Percentiles rank a stretch among this genome's conserved stretches.
Conservation (phyloP, 2,888 invertebrate genomes). For the Uloborus plumipes region DNA sequence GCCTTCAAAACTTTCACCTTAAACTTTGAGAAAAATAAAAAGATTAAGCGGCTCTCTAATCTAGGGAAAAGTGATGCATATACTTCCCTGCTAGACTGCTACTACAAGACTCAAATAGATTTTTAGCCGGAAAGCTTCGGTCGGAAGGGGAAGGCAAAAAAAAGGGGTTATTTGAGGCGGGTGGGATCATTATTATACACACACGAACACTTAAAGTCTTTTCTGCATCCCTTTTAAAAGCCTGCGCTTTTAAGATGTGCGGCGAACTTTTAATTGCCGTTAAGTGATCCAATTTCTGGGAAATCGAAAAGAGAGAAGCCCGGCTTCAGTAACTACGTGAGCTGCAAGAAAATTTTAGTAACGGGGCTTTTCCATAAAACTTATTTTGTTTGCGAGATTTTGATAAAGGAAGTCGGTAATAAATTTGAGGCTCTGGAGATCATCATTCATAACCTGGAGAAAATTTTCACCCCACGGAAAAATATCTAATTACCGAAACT, state of each 20-base stretch:
- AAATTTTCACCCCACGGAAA: slow-evolving; percentile 7
- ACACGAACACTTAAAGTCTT: neutral
- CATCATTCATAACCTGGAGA: slow-evolving; percentile 8
- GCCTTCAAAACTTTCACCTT: neutral
- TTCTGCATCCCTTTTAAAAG: slow-evolving; percentile 1
- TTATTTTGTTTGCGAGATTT: slow-evolving; percentile 10
- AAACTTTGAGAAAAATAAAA: neutral
- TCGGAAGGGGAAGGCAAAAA: neutral
- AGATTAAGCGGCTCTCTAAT: neutral
- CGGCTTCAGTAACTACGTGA: neutral
- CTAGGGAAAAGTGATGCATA: neutral
- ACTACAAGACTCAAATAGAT: slow-evolving; percentile 5
- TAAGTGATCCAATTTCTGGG: slow-evolving; percentile 45
- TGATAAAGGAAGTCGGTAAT: slow-evolving; percentile 14
- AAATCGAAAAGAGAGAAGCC: neutral
- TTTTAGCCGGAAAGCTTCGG: neutral
- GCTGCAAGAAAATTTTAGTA: slow-evolving; percentile 23
- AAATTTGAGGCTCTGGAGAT: slow-evolving; percentile 16
- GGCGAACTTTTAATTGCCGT: slow-evolving; percentile 56
- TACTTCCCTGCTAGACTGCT: neutral
- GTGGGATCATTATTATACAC: slow-evolving; percentile 8
- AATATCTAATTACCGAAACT: slow-evolving; percentile 26
- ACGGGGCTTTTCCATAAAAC: slow-evolving; percentile 12
- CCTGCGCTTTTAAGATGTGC: neutral
- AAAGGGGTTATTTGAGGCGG: slow-evolving; percentile 1